Evolutionary conservation across 2,797 vertebrate species (phyloP).

Genomic region (Choloepus didactylus): DNA sequence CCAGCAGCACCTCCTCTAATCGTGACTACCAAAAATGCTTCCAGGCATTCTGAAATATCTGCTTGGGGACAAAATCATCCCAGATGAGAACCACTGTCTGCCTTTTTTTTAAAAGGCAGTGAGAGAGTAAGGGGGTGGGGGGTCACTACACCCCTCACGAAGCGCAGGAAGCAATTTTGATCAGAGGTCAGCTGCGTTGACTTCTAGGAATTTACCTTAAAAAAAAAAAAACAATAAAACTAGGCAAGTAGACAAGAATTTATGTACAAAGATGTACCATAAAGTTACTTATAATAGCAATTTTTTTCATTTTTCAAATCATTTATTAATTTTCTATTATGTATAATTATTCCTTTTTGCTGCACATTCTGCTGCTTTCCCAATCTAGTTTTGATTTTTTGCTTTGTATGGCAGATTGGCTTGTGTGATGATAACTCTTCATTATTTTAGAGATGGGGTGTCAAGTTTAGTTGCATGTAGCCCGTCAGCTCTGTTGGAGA

Average conservation of each 20-base stretch:
- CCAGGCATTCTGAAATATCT: neutral
- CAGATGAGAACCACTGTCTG: neutral
- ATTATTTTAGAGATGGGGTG: neutral
- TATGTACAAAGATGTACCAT: neutral
- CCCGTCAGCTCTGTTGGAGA: neutral
- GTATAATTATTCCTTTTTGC: neutral
- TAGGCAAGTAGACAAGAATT: neutral
- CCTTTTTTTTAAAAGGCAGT: neutral
- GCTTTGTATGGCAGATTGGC: neutral
- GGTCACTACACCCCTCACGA: neutral
- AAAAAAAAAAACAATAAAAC: neutral
- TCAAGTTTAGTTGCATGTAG: neutral
- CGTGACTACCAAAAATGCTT: neutral
- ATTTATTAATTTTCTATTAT: neutral
- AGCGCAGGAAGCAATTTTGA: neutral
- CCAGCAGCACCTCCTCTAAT: neutral
- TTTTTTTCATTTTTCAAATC: neutral
- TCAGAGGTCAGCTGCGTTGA: neutral
- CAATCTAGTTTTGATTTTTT: neutral
- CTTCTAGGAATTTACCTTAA: neutral
- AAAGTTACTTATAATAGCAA: neutral
- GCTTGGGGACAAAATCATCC: neutral
- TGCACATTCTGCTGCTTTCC: neutral
- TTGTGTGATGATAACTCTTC: neutral
- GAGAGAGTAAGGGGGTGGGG: neutral